A percentile compares a stretch with the other conserved stretches of the same genome.
These are phyloP conservation scores for Lutjanus erythropterus DNA, from an alignment of 2,113 vertebrate species.

Conservation along the genomic window DNA sequence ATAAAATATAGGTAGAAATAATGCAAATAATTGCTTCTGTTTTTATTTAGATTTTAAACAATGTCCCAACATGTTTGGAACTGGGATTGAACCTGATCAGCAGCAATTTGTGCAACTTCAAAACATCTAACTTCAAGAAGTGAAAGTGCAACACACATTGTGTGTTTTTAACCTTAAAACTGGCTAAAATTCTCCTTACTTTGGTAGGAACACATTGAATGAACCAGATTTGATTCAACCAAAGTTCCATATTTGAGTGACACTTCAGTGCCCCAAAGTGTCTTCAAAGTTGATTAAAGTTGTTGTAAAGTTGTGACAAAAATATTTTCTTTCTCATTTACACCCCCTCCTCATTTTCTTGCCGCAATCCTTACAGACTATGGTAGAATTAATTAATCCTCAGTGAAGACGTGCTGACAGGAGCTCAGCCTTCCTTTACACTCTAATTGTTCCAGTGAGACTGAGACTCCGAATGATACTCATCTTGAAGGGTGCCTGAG, in stretches of 20 bases:
- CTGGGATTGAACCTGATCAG: no score
- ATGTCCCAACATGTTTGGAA: no score
- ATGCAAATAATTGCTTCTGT: no score
- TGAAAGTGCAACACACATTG: background rate
- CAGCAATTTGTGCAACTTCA: background rate
- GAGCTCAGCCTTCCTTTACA: slow-evolving; percentile 67
- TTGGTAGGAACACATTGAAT: background rate
- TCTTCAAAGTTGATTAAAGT: slow-evolving; percentile 37
- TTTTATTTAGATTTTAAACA: no score
- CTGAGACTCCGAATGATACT: slow-evolving; percentile 66
- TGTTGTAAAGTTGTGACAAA: slow-evolving; percentile 50
- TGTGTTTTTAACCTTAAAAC: background rate
- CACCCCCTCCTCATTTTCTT: slow-evolving; percentile 22
- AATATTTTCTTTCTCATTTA: slow-evolving; percentile 37
- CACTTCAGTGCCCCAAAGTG: background rate
- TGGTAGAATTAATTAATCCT: slow-evolving; percentile 73
- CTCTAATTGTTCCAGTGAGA: slow-evolving; percentile 80
- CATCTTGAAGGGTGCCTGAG: slow-evolving; percentile 58
- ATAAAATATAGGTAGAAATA: no score
- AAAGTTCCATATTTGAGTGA: background rate
- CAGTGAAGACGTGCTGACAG: slow-evolving; percentile 70
- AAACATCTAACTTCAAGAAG: background rate
- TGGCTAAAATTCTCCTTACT: background rate
- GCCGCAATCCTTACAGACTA: slow-evolving; percentile 50
- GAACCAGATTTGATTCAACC: background rate